These are phyloP conservation scores for Urechis unicinctus DNA, from an alignment of 2,888 invertebrate species.

Conservation along the genomic window DNA sequence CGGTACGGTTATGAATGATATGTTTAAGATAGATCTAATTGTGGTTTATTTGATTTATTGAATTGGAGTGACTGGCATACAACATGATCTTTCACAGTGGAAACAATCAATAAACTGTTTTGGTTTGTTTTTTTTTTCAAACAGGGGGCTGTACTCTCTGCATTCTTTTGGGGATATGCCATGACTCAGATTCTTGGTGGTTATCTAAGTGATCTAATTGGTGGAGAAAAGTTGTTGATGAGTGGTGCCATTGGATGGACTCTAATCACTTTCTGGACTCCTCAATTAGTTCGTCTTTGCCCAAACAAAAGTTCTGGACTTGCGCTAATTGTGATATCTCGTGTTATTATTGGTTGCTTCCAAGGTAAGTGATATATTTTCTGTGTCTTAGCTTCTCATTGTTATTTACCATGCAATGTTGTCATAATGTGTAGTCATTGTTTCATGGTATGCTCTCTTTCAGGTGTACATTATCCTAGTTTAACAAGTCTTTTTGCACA, in stretches of 20 bases:
- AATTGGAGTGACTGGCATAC: no score
- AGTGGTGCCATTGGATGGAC: slow-evolving; percentile 57
- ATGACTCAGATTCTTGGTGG: slow-evolving; percentile 58
- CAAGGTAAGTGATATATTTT: slow-evolving; percentile 56
- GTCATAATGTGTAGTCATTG: not conserved
- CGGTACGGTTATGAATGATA: slow-evolving; percentile 32
- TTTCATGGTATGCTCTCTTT: not conserved
- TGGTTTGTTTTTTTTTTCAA: slow-evolving; percentile 23
- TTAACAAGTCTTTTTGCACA: slow-evolving; percentile 65
- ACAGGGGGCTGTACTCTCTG: slow-evolving; percentile 62
- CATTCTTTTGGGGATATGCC: slow-evolving; percentile 71
- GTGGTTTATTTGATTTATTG: no score
- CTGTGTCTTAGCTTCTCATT: no score
- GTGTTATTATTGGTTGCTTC: slow-evolving; percentile 62
- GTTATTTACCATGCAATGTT: not conserved
- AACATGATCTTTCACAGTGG: no score
- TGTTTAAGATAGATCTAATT: no score
- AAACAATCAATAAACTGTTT: no score
- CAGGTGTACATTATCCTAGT: slow-evolving; percentile 64
- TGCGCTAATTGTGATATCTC: slow-evolving; percentile 57
- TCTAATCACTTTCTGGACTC: slow-evolving; percentile 45
- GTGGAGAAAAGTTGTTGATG: slow-evolving; percentile 62
- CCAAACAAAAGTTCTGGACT: slow-evolving; percentile 54
- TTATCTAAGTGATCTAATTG: slow-evolving; percentile 55
- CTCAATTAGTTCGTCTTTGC: slow-evolving; percentile 46